Conservation (phyloP, 2,797 vertebrate species). For the Rhinophrynus dorsalis region DNA sequence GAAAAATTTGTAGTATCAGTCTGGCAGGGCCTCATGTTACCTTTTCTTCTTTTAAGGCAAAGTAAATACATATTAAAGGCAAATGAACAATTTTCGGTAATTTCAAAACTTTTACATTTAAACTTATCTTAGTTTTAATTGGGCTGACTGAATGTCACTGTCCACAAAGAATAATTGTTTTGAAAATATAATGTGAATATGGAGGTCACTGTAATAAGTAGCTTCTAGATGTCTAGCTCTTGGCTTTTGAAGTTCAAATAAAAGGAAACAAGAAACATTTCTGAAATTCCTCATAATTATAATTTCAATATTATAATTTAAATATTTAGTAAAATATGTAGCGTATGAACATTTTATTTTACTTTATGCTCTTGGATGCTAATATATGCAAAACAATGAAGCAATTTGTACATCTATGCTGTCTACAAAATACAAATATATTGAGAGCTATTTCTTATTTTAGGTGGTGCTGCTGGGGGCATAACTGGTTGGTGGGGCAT, state of each 20-base stretch:
- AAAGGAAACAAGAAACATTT: constrained; percentile 7
- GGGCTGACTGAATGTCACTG: constrained; percentile 14
- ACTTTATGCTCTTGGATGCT: not conserved
- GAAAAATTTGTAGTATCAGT: too few relatives aligned
- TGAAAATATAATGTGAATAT: too few relatives aligned
- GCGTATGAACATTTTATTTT: constrained; percentile 15
- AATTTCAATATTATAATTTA: constrained; percentile 18
- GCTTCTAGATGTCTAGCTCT: constrained; percentile 24
- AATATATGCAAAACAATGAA: constrained; percentile 20
- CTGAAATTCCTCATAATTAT: not conserved
- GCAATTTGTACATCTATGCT: not conserved
- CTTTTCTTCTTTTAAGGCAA: too few relatives aligned
- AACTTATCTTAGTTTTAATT: too few relatives aligned
- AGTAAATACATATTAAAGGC: too few relatives aligned
- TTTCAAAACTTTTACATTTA: too few relatives aligned
- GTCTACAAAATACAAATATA: constrained; percentile 9
- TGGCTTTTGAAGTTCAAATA: constrained; percentile 18
- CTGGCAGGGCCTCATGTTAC: too few relatives aligned
- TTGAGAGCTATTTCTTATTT: too few relatives aligned
- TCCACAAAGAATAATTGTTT: too few relatives aligned
- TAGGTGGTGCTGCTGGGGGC: too few relatives aligned
- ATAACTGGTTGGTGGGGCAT: too few relatives aligned
- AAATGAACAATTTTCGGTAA: too few relatives aligned
- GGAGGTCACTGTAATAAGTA: constrained; percentile 24
- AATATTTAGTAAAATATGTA: constrained; percentile 21